Evolutionary conservation across 2,888 invertebrate species (phyloP), one percentile per base, ranked within the genome.

Genomic region (Athripsodes cinereus): DNA sequence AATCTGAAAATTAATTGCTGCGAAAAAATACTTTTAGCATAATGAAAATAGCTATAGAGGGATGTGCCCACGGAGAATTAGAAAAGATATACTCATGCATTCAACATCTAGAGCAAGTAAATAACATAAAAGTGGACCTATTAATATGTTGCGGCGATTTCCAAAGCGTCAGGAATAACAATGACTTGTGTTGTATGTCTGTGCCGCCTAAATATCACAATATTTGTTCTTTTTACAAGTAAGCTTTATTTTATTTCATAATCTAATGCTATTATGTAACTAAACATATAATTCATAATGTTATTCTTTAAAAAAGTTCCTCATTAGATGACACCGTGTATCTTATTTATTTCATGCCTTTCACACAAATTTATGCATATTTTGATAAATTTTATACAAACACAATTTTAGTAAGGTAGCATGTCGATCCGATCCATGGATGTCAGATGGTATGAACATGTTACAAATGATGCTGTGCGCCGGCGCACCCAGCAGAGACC

Each of bases 71-170:
- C 74, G 99, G 99, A 1, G 96, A 98, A 72, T 78, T 99, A 62
- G 97, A 99, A 68, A 88, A 85, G 69, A 97, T 99, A 66, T 99
- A 98, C 71, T 88, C 91, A 61, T 86, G 91, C 1, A 81, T 99
- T 55, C 76, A 82, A 65, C 78, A 82, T 62, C 76, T 94, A 60
- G 92, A 97, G 75, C 79, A 83, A 64, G 77, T 82, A 65, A 84
- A 89, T 66, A 79, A 81, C 19, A 82, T 88, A 55, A 91, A 90
- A 74, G 81, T 98, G 49, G 96, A 98, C 75, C 78, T 99, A 56
- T 75, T 99, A 31, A 84, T 99, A 60, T 97, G 98, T 69, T 99
- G 98, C 73, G 99, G 99, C 0, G 99, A 99, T 75, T 99, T 98
- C 73, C 97, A 99, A 78, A 83, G 97, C 0, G 91, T 95, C 0